These are phyloP conservation scores for Oreochromis mossambicus DNA, from an alignment of 2,797 vertebrate genomes.

Conservation along the genomic window DNA sequence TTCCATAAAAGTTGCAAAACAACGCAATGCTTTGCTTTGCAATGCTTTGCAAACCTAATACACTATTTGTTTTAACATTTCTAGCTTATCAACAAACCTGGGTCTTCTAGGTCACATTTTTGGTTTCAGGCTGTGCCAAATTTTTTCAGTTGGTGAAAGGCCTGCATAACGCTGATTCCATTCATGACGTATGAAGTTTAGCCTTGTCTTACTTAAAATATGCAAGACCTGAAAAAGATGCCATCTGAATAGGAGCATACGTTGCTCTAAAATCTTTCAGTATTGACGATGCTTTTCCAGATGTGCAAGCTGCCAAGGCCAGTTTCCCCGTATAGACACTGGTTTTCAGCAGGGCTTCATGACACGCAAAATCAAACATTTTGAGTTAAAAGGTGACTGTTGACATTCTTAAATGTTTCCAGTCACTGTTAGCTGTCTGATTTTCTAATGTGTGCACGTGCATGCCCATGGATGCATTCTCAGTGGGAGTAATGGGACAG, in stretches of 20 bases:
- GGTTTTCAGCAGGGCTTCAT: neutral
- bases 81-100: neutral
- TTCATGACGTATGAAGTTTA: neutral
- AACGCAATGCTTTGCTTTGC: neutral
- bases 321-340: neutral
- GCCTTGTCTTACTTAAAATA: neutral
- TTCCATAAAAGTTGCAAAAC: neutral
- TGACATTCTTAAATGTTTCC: conserved; percentile 11
- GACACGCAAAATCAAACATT: neutral
- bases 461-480: neutral
- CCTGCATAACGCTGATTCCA: neutral
- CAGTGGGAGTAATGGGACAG: conserved; percentile 13
- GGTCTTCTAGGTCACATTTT: neutral
- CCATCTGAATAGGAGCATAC: accelerated
- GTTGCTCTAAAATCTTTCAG: neutral
- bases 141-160: neutral
- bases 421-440: neutral
- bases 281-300: neutral
- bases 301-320: neutral
- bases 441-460: neutral
- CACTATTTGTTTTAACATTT: neutral
- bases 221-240: neutral
- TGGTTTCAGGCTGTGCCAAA: neutral
- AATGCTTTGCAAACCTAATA: neutral
- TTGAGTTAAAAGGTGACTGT: neutral